Conservation (phyloP, 1,140 invertebrate genomes). For the Lutraria rhynchaena region DNA sequence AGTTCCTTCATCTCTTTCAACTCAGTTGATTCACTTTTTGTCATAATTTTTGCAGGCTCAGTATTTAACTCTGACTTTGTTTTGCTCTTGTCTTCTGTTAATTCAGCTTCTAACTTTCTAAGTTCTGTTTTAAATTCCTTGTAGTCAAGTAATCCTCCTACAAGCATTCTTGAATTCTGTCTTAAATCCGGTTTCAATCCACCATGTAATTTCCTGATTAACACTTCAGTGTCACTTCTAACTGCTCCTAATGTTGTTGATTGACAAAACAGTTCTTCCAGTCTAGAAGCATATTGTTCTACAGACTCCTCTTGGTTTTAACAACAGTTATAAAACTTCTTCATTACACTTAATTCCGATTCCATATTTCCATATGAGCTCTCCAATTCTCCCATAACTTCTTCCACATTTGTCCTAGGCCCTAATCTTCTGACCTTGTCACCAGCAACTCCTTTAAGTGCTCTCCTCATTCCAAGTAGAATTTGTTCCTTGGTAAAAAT, state of each 20-base stretch:
- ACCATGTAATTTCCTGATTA: not conserved
- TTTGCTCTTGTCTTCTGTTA: not conserved
- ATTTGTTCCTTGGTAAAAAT: slow-evolving; percentile 19
- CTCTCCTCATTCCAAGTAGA: not conserved
- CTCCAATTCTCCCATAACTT: slow-evolving; percentile 8
- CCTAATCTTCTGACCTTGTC: slow-evolving; percentile 19
- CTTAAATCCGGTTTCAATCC: not conserved
- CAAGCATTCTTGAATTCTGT: too few relatives aligned
- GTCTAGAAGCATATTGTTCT: not conserved
- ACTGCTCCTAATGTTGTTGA: not conserved
- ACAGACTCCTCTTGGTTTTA: not conserved
- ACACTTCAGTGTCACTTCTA: not conserved
- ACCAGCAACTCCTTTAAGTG: not conserved
- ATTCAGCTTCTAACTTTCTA: not conserved
- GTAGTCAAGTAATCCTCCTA: not conserved
- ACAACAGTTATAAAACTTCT: slow-evolving; percentile 5
- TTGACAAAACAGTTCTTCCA: slow-evolving; percentile 15
- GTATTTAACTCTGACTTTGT: not conserved
- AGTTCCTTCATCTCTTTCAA: not conserved
- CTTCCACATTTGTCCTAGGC: not conserved
- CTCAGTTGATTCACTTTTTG: too few relatives aligned
- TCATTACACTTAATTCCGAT: not conserved
- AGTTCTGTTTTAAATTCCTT: slow-evolving; percentile 16
- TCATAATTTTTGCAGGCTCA: too few relatives aligned
- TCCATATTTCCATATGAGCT: slow-evolving; percentile 4